phyloP scores from a whole-genome alignment of 2,797 vertebrate genomes.

The Otolemur crassicaudatus region DNA sequence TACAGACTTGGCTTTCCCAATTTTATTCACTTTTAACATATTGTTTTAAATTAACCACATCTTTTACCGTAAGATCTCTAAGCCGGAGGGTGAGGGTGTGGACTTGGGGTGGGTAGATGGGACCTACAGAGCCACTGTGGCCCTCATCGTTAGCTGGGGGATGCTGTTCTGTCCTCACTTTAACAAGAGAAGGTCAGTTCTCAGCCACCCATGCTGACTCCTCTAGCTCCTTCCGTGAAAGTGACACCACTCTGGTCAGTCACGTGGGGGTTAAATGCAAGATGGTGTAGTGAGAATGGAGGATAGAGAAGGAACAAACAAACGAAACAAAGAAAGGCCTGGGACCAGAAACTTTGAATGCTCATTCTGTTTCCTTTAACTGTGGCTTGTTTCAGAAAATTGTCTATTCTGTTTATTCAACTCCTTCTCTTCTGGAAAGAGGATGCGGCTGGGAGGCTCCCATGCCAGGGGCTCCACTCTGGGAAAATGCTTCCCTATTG shows the following conservation, averaged over 20 bases:
- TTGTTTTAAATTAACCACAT: background rate
- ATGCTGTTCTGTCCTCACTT: background rate
- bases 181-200: background rate
- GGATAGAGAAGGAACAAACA: background rate
- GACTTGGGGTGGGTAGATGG: too few species aligned
- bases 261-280: constrained; percentile 15
- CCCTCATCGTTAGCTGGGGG: background rate
- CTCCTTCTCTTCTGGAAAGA: constrained; percentile 67
- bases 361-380: constrained; percentile 28
- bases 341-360: constrained; percentile 31
- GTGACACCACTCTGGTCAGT: background rate
- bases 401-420: constrained; percentile 62
- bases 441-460: background rate
- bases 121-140: background rate
- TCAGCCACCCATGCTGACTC: background rate
- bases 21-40: background rate
- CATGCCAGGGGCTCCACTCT: constrained; percentile 31
- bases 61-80: background rate
- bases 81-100: background rate
- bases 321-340: background rate
- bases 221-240: background rate
- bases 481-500: constrained; percentile 75
- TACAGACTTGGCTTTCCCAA: background rate
- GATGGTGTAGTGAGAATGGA: constrained; percentile 8
- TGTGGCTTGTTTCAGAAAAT: constrained; percentile 68